These are phyloP conservation scores for Iphiclides podalirius DNA, from an alignment of 2,888 invertebrate genomes.

Conservation along the genomic window DNA sequence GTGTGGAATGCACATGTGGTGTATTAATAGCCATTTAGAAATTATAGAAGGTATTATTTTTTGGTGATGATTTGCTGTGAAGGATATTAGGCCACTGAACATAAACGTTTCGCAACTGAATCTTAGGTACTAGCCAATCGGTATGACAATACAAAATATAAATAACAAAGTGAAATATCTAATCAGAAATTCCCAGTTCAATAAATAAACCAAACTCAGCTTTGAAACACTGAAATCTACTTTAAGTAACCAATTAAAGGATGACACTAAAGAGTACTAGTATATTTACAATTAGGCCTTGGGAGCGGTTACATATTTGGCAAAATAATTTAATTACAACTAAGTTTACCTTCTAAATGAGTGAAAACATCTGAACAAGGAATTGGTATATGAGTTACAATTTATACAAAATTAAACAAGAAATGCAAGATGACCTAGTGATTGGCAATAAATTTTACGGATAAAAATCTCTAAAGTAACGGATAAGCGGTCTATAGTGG, in stretches of 20 bases:
- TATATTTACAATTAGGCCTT: constrained; percentile 64
- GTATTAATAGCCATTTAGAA: not conserved
- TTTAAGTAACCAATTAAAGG: constrained; percentile 42
- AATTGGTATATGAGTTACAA: constrained; percentile 8
- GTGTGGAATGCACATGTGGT: constrained; percentile 7
- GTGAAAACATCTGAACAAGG: constrained; percentile 28
- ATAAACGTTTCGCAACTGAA: constrained; percentile 3
- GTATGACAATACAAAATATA: no score
- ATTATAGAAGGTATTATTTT: no score
- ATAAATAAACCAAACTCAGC: constrained; percentile 28
- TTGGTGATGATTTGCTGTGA: not conserved
- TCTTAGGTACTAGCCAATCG: constrained; percentile 9
- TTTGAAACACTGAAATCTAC: constrained; percentile 41
- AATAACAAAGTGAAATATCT: constrained; percentile 1
- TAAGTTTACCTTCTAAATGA: constrained; percentile 45
- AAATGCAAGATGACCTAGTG: constrained; percentile 26
- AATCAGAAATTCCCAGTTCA: constrained; percentile 30
- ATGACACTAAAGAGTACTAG: constrained; percentile 43
- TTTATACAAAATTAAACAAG: constrained; percentile 9
- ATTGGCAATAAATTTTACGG: constrained; percentile 1
- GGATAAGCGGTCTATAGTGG: no score
- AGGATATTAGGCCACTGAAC: constrained; percentile 3
- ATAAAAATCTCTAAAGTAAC: no score
- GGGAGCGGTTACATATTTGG: constrained; percentile 64
- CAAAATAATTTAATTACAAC: constrained; percentile 68